Evolutionary conservation across 1,140 invertebrate species (phyloP).

Genomic region (Saccostrea cuccullata): DNA sequence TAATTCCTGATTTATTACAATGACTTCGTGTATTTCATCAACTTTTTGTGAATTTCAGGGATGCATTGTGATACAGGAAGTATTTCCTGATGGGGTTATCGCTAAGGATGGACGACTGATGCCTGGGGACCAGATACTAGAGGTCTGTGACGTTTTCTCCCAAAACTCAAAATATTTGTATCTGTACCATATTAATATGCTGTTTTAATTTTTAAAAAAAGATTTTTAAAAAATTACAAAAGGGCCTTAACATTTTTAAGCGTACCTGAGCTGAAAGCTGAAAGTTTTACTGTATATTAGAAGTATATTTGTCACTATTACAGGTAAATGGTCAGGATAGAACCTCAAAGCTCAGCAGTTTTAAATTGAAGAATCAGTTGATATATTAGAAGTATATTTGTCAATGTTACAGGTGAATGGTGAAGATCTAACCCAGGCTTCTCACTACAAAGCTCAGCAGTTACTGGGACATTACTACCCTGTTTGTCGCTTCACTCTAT

Average conservation of each 20-base stretch:
- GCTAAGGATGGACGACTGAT: slow-evolving; percentile 74
- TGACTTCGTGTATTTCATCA: no score
- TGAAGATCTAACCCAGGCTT: slow-evolving; percentile 76
- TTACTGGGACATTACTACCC: slow-evolving; percentile 72
- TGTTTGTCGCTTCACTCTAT: slow-evolving; percentile 75
- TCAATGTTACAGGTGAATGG: slow-evolving; percentile 73
- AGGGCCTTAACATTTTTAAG: no score
- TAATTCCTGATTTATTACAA: no score
- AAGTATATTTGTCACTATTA: not conserved
- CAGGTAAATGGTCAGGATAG: slow-evolving; percentile 78
- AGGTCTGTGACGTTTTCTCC: slow-evolving; percentile 64
- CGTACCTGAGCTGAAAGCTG: not conserved
- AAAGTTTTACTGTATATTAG: not conserved
- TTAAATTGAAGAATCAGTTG: no score
- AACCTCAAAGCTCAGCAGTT: slow-evolving; percentile 72
- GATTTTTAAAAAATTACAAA: no score
- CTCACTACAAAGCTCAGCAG: slow-evolving; percentile 73
- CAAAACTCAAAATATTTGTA: no score
- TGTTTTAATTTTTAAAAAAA: no score
- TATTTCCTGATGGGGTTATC: slow-evolving; percentile 77
- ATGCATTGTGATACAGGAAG: slow-evolving; percentile 80
- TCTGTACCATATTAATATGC: no score
- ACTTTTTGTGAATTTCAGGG: slow-evolving; percentile 66
- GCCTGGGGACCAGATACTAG: slow-evolving; percentile 78
- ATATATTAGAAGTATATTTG: not conserved